Evolutionary conservation across 2,113 vertebrate genomes (phyloP).

Genomic region (Gnathonemus echidnorhynchus): DNA sequence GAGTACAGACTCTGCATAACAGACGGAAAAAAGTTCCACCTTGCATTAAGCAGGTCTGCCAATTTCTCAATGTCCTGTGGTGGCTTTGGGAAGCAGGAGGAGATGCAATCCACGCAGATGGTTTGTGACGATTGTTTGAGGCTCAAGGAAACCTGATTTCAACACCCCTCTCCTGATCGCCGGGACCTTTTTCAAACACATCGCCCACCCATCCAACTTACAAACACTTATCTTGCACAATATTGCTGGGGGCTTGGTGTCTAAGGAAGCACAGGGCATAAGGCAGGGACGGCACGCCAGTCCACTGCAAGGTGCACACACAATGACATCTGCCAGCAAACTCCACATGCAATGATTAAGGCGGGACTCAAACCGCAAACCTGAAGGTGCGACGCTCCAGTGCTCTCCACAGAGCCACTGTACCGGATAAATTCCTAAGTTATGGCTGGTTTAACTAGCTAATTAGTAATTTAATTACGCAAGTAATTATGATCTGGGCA

Average conservation of each 20-base stretch:
- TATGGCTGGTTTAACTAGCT: not conserved
- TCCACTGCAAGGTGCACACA: not conserved
- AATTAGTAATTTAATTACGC: not conserved
- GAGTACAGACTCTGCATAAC: not conserved
- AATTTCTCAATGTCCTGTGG: not conserved
- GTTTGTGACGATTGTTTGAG: not conserved
- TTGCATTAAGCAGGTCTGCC: not conserved
- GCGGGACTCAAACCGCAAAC: not conserved
- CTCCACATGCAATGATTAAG: not conserved
- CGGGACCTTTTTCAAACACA: not conserved
- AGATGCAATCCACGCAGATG: not conserved
- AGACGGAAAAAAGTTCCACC: not conserved
- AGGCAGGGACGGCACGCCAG: not conserved
- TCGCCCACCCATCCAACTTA: not conserved
- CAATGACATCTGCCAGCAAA: not conserved
- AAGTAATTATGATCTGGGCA: not conserved
- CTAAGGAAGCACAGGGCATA: not conserved
- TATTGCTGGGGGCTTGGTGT: not conserved
- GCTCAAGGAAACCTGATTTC: not conserved
- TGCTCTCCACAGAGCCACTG: not conserved
- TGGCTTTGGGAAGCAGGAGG: not conserved
- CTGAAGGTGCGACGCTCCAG: not conserved
- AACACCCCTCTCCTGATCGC: not conserved
- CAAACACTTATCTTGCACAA: not conserved
- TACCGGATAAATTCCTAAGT: not conserved